These are phyloP conservation scores for Heterotilapia buettikoferi DNA, from an alignment of 2,113 vertebrate species.

Conservation along the genomic window DNA sequence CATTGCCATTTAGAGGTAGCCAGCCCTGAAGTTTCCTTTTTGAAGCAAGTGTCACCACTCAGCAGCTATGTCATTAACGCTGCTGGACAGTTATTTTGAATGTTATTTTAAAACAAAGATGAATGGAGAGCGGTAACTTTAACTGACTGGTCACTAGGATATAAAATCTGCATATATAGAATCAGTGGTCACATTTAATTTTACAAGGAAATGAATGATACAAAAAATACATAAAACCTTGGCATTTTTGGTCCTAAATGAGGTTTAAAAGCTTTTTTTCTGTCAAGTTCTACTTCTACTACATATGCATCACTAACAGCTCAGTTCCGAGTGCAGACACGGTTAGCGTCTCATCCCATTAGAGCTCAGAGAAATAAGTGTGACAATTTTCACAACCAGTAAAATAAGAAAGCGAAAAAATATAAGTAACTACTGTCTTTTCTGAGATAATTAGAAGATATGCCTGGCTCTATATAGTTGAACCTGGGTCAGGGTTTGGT, in stretches of 20 bases:
- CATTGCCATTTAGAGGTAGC: background rate
- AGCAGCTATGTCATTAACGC: background rate
- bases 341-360: background rate
- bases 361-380: background rate
- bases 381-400: background rate
- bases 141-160: background rate
- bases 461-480: background rate
- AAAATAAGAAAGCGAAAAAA: background rate
- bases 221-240: background rate
- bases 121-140: background rate
- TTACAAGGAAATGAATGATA: background rate
- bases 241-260: background rate
- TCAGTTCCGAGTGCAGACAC: background rate
- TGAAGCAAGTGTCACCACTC: background rate
- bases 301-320: background rate
- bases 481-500: background rate
- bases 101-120: background rate
- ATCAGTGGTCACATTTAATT: background rate
- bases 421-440: background rate
- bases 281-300: background rate
- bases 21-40: background rate
- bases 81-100: background rate
- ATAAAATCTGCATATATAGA: background rate
- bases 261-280: background rate
- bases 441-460: background rate